Conservation (phyloP, 2,797 vertebrate species). For the Sebastes hopkinsi region DNA sequence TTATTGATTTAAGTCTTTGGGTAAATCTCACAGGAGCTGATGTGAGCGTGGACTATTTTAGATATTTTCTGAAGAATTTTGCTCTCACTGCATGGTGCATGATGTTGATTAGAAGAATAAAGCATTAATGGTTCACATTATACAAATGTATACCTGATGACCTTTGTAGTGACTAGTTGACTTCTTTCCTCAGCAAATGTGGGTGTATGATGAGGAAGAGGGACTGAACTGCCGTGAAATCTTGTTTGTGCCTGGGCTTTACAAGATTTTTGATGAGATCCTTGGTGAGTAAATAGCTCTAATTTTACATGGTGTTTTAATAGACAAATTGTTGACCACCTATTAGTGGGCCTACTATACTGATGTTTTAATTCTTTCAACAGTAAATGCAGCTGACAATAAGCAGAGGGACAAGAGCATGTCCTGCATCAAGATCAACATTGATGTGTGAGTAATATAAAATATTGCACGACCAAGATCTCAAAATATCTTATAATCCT, state of each 20-base stretch:
- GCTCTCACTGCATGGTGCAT: not conserved
- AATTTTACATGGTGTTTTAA: not conserved
- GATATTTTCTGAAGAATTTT: not conserved
- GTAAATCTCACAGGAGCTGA: not conserved
- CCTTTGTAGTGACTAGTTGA: not conserved
- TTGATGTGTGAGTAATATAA: conserved; percentile 90
- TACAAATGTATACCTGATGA: not conserved
- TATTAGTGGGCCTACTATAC: accelerated
- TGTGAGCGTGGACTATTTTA: not conserved
- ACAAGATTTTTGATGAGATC: conserved; percentile 99
- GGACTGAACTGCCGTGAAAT: conserved; percentile 94
- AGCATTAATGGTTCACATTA: not conserved
- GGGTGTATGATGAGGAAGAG: conserved; percentile 92
- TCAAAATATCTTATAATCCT: not conserved
- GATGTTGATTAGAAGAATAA: not conserved
- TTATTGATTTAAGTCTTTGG: not conserved
- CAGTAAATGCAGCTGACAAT: conserved; percentile 98
- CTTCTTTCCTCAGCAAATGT: conserved; percentile 89
- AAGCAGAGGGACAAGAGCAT: conserved; percentile 96
- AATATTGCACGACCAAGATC: not conserved
- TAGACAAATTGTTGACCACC: not conserved
- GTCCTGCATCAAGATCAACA: conserved; percentile 93
- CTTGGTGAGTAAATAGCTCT: conserved; percentile 85
- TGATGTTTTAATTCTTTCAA: conserved; percentile 2
- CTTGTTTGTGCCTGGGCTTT: conserved; percentile 96